Percentiles rank a stretch among this genome's conserved stretches.
These are phyloP conservation scores for Mamestra brassicae DNA, from an alignment of 2,888 invertebrate genomes.

Conservation along the genomic window DNA sequence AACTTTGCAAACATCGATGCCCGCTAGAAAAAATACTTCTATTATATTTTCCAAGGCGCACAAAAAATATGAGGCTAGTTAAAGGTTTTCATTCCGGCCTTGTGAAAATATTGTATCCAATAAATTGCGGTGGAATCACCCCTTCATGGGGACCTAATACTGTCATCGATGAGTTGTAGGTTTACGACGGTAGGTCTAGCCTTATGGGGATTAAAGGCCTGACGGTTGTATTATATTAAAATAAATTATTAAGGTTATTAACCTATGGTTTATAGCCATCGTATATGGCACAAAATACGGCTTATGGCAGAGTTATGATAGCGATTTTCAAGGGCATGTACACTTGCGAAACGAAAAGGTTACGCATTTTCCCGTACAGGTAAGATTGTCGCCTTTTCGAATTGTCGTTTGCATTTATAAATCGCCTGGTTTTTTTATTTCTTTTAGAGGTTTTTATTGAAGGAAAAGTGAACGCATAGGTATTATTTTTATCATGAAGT, in stretches of 20 bases:
- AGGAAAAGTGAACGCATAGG: neutral
- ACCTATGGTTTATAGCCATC: conserved; percentile 8
- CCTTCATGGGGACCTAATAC: conserved; percentile 38
- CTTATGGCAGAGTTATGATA: conserved; percentile 7
- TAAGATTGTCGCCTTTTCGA: neutral
- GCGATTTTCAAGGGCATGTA: neutral
- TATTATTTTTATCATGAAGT: neutral
- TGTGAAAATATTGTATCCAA: conserved; percentile 39
- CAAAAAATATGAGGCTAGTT: neutral
- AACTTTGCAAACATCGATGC: neutral
- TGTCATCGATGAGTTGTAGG: conserved; percentile 41
- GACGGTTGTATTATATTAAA: conserved; percentile 23
- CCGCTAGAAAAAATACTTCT: neutral
- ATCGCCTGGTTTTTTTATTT: neutral
- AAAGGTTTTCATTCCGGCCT: neutral
- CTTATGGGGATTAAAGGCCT: conserved; percentile 31
- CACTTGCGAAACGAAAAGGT: neutral
- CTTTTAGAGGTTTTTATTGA: neutral
- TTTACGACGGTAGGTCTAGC: conserved; percentile 29
- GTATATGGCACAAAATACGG: neutral
- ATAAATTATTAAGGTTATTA: conserved; percentile 35
- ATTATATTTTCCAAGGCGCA: neutral
- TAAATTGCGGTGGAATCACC: conserved; percentile 36
- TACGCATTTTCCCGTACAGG: neutral
- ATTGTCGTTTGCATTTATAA: neutral